Evolutionary conservation across 2,888 invertebrate species (phyloP).

Genomic region (Mechanitis mazaeus): DNA sequence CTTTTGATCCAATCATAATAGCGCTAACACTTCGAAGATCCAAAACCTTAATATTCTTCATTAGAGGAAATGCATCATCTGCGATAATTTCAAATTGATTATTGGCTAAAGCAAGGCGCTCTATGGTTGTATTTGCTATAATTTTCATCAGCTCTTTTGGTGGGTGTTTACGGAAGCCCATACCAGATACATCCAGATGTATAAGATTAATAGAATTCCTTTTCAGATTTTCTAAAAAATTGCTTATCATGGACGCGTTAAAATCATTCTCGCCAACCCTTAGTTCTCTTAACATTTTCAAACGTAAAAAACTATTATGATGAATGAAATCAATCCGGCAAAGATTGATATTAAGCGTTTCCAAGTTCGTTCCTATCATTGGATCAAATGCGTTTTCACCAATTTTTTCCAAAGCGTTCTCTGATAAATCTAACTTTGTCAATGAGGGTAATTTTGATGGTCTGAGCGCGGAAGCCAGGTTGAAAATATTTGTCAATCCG

Average conservation of each 20-base stretch:
- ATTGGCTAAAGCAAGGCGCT: slow-evolving; percentile 61
- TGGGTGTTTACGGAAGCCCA: slow-evolving; percentile 72
- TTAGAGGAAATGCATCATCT: slow-evolving; percentile 70
- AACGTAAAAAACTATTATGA: slow-evolving; percentile 63
- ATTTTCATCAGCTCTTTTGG: slow-evolving; percentile 65
- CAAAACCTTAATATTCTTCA: slow-evolving; percentile 72
- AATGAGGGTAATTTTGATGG: slow-evolving; percentile 64
- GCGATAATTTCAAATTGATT: slow-evolving; percentile 76
- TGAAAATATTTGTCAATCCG: slow-evolving; percentile 64
- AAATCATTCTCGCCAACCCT: slow-evolving; percentile 75
- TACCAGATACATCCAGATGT: slow-evolving; percentile 67
- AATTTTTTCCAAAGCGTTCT: slow-evolving; percentile 70
- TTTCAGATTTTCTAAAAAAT: slow-evolving; percentile 55
- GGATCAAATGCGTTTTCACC: slow-evolving; percentile 58
- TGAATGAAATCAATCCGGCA: slow-evolving; percentile 75
- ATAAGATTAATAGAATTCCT: slow-evolving; percentile 57
- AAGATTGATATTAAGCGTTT: slow-evolving; percentile 66
- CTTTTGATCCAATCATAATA: slow-evolving; percentile 60
- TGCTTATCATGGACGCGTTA: slow-evolving; percentile 56
- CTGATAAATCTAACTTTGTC: slow-evolving; percentile 66
- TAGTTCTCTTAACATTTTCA: slow-evolving; percentile 62
- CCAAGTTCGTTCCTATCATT: slow-evolving; percentile 62
- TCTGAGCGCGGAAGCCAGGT: slow-evolving; percentile 61
- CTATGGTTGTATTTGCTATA: slow-evolving; percentile 70
- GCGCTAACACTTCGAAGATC: slow-evolving; percentile 74